phyloP scores from a whole-genome alignment of 2,797 vertebrate species.

The Gallirallus australis region DNA sequence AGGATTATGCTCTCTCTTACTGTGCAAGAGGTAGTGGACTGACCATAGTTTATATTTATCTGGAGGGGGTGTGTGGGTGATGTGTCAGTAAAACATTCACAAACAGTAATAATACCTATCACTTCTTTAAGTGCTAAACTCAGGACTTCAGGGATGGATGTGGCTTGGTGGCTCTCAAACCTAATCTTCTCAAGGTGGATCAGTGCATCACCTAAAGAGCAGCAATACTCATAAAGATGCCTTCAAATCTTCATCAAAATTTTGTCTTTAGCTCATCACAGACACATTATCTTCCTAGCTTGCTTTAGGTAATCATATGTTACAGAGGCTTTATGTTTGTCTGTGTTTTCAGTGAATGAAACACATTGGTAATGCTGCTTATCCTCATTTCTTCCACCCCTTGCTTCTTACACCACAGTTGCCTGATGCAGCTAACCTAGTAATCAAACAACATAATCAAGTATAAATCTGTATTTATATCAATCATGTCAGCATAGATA shows the following conservation, averaged over 20 bases:
- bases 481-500: neutral
- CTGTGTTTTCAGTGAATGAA: neutral
- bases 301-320: neutral
- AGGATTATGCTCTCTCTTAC: neutral
- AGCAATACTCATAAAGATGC: neutral
- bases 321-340: neutral
- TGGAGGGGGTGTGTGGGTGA: neutral
- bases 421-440: neutral
- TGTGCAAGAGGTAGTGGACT: neutral
- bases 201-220: neutral
- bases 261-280: neutral
- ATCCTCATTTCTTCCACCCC: neutral
- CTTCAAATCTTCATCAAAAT: neutral
- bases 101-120: neutral
- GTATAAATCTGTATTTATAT: neutral
- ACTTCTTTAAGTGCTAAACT: neutral
- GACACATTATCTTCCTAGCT: neutral
- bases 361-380: neutral
- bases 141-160: neutral
- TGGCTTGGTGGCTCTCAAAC: neutral
- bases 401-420: neutral
- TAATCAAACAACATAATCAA: neutral
- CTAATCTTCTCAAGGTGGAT: neutral
- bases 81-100: neutral
- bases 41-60: neutral